Percentiles rank a stretch among this genome's conserved stretches.
These are phyloP conservation scores for Lasioglossum baleicum DNA, from an alignment of 1,140 invertebrate species.

Conservation along the genomic window DNA sequence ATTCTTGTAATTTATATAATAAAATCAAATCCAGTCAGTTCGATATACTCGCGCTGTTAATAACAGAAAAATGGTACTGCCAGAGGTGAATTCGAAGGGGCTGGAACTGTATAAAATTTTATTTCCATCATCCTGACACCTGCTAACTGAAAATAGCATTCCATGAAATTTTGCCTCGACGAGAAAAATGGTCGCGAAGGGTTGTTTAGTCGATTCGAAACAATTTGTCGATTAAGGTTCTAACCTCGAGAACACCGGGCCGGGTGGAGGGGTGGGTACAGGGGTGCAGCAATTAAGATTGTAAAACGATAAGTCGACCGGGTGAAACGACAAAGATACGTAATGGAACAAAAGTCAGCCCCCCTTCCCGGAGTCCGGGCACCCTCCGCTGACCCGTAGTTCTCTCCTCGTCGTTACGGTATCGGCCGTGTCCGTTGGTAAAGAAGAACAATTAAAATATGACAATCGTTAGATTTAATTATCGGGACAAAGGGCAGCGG, in stretches of 20 bases:
- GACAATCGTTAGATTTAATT: slow-evolving; percentile 79
- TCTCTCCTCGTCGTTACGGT: slow-evolving; percentile 64
- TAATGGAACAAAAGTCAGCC: slow-evolving; percentile 73
- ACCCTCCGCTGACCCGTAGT: slow-evolving; percentile 54
- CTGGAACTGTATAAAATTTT: too few relatives aligned
- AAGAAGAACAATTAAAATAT: slow-evolving; percentile 78
- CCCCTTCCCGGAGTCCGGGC: slow-evolving; percentile 16
- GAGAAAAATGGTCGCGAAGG: too few relatives aligned
- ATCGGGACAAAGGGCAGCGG: slow-evolving; percentile 71
- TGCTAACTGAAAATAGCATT: too few relatives aligned
- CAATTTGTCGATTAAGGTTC: background rate
- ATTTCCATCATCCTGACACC: too few relatives aligned
- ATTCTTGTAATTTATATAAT: too few relatives aligned
- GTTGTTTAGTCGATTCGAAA: too few relatives aligned
- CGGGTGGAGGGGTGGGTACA: background rate
- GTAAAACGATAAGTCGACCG: slow-evolving; percentile 40
- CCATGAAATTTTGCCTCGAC: too few relatives aligned
- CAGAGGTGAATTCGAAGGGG: too few relatives aligned
- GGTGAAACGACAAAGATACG: slow-evolving; percentile 62
- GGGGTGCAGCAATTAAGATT: slow-evolving; percentile 52
- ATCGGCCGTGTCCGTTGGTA: slow-evolving; percentile 62
- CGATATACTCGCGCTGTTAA: too few relatives aligned
- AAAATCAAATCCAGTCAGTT: too few relatives aligned
- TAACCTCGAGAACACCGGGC: background rate
- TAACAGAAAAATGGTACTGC: too few relatives aligned